Base-by-base conservation (phyloP, 2,113 vertebrate species). In the Pardalotus punctatus region DNA sequence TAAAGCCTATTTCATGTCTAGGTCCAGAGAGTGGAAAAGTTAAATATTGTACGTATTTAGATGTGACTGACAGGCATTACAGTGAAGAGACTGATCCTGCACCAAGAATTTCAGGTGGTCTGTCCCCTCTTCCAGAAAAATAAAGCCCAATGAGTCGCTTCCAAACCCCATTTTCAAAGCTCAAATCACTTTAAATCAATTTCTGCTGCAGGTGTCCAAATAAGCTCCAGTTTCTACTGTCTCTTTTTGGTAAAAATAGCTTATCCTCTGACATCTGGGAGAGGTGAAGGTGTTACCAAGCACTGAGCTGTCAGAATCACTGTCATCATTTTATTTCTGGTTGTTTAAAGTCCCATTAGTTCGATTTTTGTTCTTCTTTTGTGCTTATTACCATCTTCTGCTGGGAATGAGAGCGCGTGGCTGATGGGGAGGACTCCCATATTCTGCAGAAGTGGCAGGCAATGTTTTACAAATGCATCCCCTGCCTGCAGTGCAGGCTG, bases 201-300 rank as follows among this genome's bases (percentile, higher is more conserved):
- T 97, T 96, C 69, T 96, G 72, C 82, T 78, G 78, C 77, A 94
- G 79, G 56, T 94, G 86, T 88, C 96, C 92, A 97, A 96, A 95
- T 71, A 95, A 96, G 51, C 69, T 76, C 47, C 13, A 5, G 3
- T 86, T 96, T 96, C 88, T 90, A 25, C 90, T 14, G 56, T 91
- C 60, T 81, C 93, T 92, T 84, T 91, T 93, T 7, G 29, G 89
- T 91, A 97, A 97, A 96, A 97, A 96, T 96, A 95, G 69, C 81
- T 92, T 86, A 76, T 86, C 88, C 86, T 96, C 72, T 94, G 92
- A 96, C 92, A 96, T 94, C 81, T 93, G 78, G 85, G 88, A 95
- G 92, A 97, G 95, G 96, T 95, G 95, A 96, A 94, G 78, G 65
- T 96, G 94, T 93, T 96, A 93, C 83, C 95, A 96, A 93, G 88